Percentiles rank a stretch among this genome's conserved stretches.
phyloP scores from a whole-genome alignment of 2,113 vertebrate species.

The Nibea albiflora region DNA sequence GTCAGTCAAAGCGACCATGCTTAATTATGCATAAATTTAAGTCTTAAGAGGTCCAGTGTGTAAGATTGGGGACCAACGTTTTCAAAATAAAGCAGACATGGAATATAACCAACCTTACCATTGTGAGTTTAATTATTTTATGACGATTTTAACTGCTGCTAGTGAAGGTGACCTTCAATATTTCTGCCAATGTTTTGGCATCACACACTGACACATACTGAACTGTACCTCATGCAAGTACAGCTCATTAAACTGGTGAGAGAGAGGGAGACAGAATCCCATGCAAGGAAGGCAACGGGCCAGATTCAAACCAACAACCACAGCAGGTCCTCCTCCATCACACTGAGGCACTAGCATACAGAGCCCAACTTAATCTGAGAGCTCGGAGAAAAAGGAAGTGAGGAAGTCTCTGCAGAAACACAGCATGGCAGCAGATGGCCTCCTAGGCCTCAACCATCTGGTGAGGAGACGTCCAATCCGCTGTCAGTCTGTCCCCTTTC shows the following conservation, averaged over 20 bases:
- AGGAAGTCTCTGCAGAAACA: constrained; percentile 70
- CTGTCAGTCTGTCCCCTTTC: constrained; percentile 66
- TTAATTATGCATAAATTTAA: too few relatives aligned
- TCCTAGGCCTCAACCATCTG: constrained; percentile 79
- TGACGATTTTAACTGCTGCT: neutral
- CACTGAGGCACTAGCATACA: constrained; percentile 29
- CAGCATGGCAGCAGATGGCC: constrained; percentile 80
- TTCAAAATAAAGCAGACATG: too few relatives aligned
- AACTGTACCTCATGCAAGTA: neutral
- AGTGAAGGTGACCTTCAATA: constrained; percentile 36
- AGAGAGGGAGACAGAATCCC: neutral
- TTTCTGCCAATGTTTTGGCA: constrained; percentile 13
- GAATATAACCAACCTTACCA: neutral
- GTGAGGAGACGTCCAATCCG: constrained; percentile 70
- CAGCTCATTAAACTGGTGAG: constrained; percentile 23
- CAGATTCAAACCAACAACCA: constrained; percentile 56
- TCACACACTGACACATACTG: neutral
- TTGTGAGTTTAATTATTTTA: neutral
- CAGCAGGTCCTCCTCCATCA: constrained; percentile 43
- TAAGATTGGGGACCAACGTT: too few relatives aligned
- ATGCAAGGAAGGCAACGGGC: constrained; percentile 26
- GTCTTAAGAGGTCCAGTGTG: too few relatives aligned
- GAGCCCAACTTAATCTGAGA: constrained; percentile 56
- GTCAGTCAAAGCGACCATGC: too few relatives aligned
- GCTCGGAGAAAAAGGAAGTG: constrained; percentile 61